Base-by-base conservation (phyloP, 1,140 invertebrate genomes). In the Dendroctonus valens region DNA sequence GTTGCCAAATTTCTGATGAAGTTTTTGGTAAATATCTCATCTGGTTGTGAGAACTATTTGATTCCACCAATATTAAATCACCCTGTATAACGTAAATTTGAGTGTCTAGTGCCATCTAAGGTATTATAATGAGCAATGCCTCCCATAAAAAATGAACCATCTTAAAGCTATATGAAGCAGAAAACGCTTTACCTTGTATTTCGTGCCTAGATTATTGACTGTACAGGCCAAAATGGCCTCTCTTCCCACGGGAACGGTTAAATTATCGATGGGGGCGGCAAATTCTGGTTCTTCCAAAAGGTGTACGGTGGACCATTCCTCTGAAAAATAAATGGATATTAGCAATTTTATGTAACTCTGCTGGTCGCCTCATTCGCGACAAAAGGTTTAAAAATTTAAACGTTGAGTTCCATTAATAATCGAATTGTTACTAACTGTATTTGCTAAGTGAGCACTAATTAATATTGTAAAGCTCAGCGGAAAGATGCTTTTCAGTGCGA, bases 201-300 rank as follows among this genome's bases (percentile, higher is more conserved):
- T 61, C 26, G 26, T 88, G 38, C 89, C 89, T 48, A 93, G 83
- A 79, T 90, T 87, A 53, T 86, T 85, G n/a, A 92, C 88, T 59
- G 85, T 86, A 77, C 91, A 93, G 38, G 89, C 89, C 49, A 93
- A 84, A 59, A 89, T 81, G 7, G 89, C 91, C 75, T 92, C 90
- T 60, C 88, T 82, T 37, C 91, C 90, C 15, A 89, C 83, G n/a
- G 89, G 85, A 40, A 89, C 88, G 7, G 91, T 93, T 69, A 91
- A 84, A 79, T 93, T 93, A 63, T 85, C 82, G 65, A 92, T 89
- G 14, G 88, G 85, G 41, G 84, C 81, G 42, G 85, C 80, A 77
- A 93, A 92, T 74, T 89, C 85, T 0, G 90, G 90, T 72, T 87
- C 87, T 8, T 77, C 74, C 3, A 78, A 72, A 8, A 81, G 72